Evolutionary conservation across 1,140 invertebrate genomes (phyloP).

Genomic region (Trichoplusia ni): DNA sequence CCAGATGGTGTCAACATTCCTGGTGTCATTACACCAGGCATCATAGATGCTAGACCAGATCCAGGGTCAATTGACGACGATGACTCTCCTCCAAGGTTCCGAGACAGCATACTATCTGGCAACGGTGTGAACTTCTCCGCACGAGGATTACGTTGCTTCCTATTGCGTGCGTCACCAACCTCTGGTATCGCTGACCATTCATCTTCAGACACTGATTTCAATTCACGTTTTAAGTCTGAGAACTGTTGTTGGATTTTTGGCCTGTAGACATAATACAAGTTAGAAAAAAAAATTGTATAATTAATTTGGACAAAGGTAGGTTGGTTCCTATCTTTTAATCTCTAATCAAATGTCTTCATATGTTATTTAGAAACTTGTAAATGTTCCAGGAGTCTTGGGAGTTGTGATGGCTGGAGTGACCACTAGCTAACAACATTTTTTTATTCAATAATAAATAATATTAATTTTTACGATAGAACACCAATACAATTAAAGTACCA

Average conservation of each 20-base stretch:
- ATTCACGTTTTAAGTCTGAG: conserved; percentile 97
- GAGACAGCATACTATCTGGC: conserved; percentile 97
- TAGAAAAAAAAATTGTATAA: too few relatives aligned
- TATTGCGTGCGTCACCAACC: conserved; percentile 99
- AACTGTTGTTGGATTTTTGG: conserved; percentile 99
- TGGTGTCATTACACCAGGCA: conserved; percentile 89
- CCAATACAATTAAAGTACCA: too few relatives aligned
- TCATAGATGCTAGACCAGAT: conserved; percentile 92
- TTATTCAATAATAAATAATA: too few relatives aligned
- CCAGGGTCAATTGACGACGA: conserved; percentile 91
- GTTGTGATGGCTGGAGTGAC: too few relatives aligned
- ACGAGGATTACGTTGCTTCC: conserved; percentile 96
- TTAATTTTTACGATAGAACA: too few relatives aligned
- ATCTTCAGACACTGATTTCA: conserved; percentile 92
- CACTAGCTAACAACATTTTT: too few relatives aligned
- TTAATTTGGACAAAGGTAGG: too few relatives aligned
- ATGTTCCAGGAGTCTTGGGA: too few relatives aligned
- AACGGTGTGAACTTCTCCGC: conserved; percentile 98
- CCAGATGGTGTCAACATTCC: conserved; percentile 88
- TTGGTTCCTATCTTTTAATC: too few relatives aligned
- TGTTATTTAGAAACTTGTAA: too few relatives aligned
- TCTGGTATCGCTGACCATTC: conserved; percentile 99
- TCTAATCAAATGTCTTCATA: too few relatives aligned
- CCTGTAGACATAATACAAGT: conserved; percentile 53
- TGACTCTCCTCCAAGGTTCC: conserved; percentile 93